These are phyloP conservation scores for Hucho hucho DNA, from an alignment of 2,113 vertebrate genomes.

Conservation along the genomic window DNA sequence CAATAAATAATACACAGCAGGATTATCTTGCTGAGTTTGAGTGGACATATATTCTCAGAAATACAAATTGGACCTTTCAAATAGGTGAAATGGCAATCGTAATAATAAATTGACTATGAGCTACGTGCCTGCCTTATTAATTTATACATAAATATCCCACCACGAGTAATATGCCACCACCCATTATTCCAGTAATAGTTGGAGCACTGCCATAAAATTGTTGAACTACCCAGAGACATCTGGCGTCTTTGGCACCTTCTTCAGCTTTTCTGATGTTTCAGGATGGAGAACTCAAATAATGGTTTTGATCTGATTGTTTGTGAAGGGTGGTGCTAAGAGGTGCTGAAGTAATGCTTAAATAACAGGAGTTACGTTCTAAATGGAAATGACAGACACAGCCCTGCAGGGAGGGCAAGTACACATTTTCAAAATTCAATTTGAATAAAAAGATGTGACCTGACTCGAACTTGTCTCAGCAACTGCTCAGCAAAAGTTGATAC, in stretches of 20 bases:
- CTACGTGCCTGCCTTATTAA: slow-evolving; percentile 7
- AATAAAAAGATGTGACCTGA: background rate
- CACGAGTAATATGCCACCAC: slow-evolving; percentile 7
- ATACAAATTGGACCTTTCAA: background rate
- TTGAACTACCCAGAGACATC: slow-evolving; percentile 1
- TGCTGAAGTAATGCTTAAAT: slow-evolving; percentile 2
- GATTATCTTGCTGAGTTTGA: too few relatives aligned
- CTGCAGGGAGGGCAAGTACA: slow-evolving; percentile 29
- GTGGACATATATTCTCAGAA: too few relatives aligned
- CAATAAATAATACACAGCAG: background rate
- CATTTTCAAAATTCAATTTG: background rate
- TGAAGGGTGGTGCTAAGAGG: background rate
- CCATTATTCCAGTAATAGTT: slow-evolving; percentile 13
- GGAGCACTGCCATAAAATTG: background rate
- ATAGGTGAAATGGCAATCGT: slow-evolving; percentile 1
- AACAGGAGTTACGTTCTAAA: background rate
- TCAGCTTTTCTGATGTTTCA: background rate
- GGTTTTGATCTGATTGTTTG: slow-evolving; percentile 9
- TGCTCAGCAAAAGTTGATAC: background rate
- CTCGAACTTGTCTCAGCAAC: slow-evolving; percentile 7
- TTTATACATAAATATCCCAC: slow-evolving; percentile 3
- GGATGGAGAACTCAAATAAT: background rate
- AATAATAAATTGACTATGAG: slow-evolving; percentile 4
- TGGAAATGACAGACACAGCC: slow-evolving; percentile 12
- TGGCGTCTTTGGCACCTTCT: slow-evolving; percentile 5